Evolutionary conservation across 2,888 invertebrate species (phyloP).

Genomic region (Formica aserva): DNA sequence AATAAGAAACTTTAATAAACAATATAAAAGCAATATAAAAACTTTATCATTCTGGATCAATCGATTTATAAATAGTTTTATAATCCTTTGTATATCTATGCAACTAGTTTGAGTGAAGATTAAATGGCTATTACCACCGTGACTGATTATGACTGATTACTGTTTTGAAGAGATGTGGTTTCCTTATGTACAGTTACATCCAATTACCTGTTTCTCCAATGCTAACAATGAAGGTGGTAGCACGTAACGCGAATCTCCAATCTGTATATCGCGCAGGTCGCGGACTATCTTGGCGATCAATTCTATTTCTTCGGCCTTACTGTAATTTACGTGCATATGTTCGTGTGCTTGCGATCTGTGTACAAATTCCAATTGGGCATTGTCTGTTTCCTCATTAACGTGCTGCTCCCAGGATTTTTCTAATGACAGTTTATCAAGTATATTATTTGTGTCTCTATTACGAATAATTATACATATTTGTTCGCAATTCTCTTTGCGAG

Average conservation of each 20-base stretch:
- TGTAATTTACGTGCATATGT: conserved; percentile 11
- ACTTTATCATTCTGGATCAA: background rate
- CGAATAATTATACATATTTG: conserved; percentile 7
- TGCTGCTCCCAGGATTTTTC: conserved; percentile 38
- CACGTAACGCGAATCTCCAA: conserved; percentile 74
- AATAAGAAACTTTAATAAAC: background rate
- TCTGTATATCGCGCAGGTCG: conserved; percentile 74
- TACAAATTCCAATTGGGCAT: conserved; percentile 4
- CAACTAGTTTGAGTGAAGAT: background rate
- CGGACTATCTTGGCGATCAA: conserved; percentile 69
- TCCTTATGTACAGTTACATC: background rate
- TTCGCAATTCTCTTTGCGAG: background rate
- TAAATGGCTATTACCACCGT: background rate
- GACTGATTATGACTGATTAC: background rate
- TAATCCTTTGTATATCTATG: background rate
- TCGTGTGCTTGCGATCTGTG: conserved; percentile 38
- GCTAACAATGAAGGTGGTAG: conserved; percentile 48
- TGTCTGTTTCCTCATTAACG: conserved; percentile 34
- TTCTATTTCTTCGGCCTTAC: conserved; percentile 60
- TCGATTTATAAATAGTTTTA: background rate
- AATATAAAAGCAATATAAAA: background rate
- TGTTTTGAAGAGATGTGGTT: background rate
- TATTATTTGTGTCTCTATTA: conserved; percentile 1
- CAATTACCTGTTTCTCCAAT: conserved; percentile 69
- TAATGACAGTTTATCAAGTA: conserved; percentile 16